Evolutionary conservation across 2,888 invertebrate genomes (phyloP).

Genomic region (Phalera bucephala): DNA sequence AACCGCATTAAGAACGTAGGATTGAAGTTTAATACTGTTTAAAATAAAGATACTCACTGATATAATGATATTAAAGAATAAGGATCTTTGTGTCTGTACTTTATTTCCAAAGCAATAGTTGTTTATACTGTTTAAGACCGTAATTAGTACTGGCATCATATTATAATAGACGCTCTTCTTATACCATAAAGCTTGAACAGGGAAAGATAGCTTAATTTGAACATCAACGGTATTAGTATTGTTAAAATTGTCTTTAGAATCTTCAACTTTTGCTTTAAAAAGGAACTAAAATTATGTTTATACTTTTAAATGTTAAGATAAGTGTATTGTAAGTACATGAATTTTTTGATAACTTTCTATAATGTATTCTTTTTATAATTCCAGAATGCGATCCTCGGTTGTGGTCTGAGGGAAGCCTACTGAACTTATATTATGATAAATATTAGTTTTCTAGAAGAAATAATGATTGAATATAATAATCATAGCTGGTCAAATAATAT

Average conservation of each 20-base stretch:
- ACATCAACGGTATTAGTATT: too few relatives aligned
- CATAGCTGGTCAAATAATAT: not conserved
- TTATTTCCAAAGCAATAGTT: too few relatives aligned
- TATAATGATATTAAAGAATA: too few relatives aligned
- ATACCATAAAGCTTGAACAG: not conserved
- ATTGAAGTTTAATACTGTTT: slow-evolving; percentile 6
- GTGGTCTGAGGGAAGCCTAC: slow-evolving; percentile 72
- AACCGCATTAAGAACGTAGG: slow-evolving; percentile 43
- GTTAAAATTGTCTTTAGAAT: too few relatives aligned
- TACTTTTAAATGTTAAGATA: slow-evolving; percentile 8
- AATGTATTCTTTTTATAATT: slow-evolving; percentile 54
- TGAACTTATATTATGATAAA: slow-evolving; percentile 76
- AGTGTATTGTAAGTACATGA: slow-evolving; percentile 30
- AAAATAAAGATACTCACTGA: slow-evolving; percentile 24
- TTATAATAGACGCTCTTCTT: too few relatives aligned
- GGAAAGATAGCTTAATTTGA: too few relatives aligned
- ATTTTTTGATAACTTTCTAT: slow-evolving; percentile 6
- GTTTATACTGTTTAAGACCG: too few relatives aligned
- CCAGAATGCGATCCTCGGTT: slow-evolving; percentile 77
- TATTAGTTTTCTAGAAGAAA: slow-evolving; percentile 10
- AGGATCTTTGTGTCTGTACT: too few relatives aligned
- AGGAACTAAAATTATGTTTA: too few relatives aligned
- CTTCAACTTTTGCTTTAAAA: not conserved
- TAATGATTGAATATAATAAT: too few relatives aligned
- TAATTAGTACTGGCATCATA: not conserved